Percentiles rank a stretch among this genome's conserved stretches.
Evolutionary conservation across 2,113 vertebrate species (phyloP).

Genomic region (Zosterops pallidus): DNA sequence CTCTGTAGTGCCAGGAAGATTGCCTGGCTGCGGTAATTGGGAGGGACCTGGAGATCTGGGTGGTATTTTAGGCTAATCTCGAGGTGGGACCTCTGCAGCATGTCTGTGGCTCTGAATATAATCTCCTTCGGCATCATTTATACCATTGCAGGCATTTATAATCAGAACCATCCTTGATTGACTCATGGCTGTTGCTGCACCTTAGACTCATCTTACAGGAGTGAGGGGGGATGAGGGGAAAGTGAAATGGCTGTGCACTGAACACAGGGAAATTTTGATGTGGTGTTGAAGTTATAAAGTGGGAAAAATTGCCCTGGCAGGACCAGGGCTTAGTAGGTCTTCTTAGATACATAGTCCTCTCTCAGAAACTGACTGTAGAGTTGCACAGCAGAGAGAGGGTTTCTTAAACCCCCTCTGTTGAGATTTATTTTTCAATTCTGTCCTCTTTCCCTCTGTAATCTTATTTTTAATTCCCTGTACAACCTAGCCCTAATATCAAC

Average conservation of each 20-base stretch:
- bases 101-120: conserved; percentile 48
- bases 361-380: not conserved
- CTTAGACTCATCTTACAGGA: not conserved
- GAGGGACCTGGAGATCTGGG: conserved; percentile 59
- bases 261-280: not conserved
- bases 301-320: not conserved
- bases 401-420: not conserved
- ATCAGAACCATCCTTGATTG: conserved; percentile 64
- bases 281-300: not conserved
- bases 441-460: not conserved
- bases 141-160: conserved; percentile 38
- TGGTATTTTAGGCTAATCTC: conserved; percentile 67
- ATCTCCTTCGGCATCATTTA: conserved; percentile 60
- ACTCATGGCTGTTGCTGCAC: not conserved
- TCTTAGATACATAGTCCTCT: not conserved
- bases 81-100: conserved; percentile 52
- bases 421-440: not conserved
- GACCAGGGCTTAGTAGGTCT: not conserved
- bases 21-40: conserved; percentile 61
- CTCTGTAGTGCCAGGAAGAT: conserved; percentile 59
- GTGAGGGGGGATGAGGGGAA: not conserved
- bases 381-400: not conserved
- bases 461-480: not conserved
- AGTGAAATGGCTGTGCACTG: conserved; percentile 3
- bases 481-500: not conserved